A percentile compares a stretch with the other conserved stretches of the same genome.
These are phyloP conservation scores for Popillia japonica DNA, from an alignment of 1,140 invertebrate species.

Conservation along the genomic window DNA sequence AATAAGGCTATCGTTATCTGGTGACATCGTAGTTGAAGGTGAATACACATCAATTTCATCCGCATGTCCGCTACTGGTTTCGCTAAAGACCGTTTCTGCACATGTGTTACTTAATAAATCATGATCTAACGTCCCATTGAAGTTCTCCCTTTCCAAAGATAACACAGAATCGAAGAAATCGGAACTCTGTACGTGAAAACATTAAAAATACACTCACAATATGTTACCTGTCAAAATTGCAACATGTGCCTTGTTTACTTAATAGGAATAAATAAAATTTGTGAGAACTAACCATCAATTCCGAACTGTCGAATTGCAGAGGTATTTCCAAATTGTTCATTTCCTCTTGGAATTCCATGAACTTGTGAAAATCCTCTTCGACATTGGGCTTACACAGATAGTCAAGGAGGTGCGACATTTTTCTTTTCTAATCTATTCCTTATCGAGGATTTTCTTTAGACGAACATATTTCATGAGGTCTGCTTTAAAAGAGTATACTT, in stretches of 20 bases:
- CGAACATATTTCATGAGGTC: neutral
- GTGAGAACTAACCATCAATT: slow-evolving; percentile 54
- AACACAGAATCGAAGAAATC: slow-evolving; percentile 59
- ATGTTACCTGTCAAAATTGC: slow-evolving; percentile 17
- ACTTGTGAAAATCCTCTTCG: slow-evolving; percentile 16
- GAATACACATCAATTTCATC: slow-evolving; percentile 49
- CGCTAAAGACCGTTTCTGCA: slow-evolving; percentile 53
- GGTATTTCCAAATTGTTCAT: slow-evolving; percentile 56
- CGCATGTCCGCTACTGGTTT: slow-evolving; percentile 49
- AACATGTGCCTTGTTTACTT: slow-evolving; percentile 30
- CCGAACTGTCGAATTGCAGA: slow-evolving; percentile 53
- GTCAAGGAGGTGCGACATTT: slow-evolving; percentile 45
- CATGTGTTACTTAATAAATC: slow-evolving; percentile 49
- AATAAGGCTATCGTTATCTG: slow-evolving; percentile 51
- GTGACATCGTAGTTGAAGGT: slow-evolving; percentile 50
- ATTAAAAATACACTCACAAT: slow-evolving; percentile 32
- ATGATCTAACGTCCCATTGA: slow-evolving; percentile 37
- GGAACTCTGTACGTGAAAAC: slow-evolving; percentile 52
- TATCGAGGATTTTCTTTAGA: neutral
- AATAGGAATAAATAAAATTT: slow-evolving; percentile 34
- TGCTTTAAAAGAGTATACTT: neutral
- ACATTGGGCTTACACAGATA: slow-evolving; percentile 40
- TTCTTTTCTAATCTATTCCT: slow-evolving; percentile 3
- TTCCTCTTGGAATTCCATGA: slow-evolving; percentile 42
- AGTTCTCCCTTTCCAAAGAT: slow-evolving; percentile 55